phyloP scores from a whole-genome alignment of 2,888 invertebrate genomes.

The Megastigmus dorsalis region DNA sequence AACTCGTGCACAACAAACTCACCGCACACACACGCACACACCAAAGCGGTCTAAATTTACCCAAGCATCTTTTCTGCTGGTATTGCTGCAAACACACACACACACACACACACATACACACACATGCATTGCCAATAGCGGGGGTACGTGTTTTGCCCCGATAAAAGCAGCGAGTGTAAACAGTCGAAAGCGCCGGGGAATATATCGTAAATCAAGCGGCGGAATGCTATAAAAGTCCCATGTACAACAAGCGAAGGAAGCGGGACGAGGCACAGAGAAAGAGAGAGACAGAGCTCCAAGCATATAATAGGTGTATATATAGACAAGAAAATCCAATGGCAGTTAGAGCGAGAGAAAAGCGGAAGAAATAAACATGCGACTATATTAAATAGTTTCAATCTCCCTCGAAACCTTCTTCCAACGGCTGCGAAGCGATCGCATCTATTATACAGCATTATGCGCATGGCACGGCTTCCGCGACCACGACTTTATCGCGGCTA shows the following conservation, averaged over 20 bases:
- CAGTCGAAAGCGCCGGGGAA: conserved; percentile 7
- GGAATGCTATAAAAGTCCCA: conserved; percentile 40
- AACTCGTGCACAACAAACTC: conserved; percentile 2
- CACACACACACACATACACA: neutral
- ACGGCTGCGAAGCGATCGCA: no score
- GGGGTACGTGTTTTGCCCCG: neutral
- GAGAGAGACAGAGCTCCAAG: neutral
- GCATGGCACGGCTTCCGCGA: no score
- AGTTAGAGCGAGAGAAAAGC: neutral
- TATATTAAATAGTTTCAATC: neutral
- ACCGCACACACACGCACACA: neutral
- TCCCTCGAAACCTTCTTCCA: neutral
- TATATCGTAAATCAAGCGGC: conserved; percentile 38
- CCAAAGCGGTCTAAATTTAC: conserved; percentile 24
- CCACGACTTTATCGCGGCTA: no score
- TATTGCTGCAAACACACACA: no score
- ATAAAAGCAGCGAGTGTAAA: conserved; percentile 14
- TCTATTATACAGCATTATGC: no score
- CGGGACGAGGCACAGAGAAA: neutral
- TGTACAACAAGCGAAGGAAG: conserved; percentile 6
- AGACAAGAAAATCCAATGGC: no score
- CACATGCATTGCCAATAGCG: neutral
- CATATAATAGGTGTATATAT: neutral
- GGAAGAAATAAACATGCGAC: neutral
- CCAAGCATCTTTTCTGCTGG: neutral